Base-by-base conservation (phyloP, 2,797 vertebrate genomes). In the Bryconaethiops microstoma region DNA sequence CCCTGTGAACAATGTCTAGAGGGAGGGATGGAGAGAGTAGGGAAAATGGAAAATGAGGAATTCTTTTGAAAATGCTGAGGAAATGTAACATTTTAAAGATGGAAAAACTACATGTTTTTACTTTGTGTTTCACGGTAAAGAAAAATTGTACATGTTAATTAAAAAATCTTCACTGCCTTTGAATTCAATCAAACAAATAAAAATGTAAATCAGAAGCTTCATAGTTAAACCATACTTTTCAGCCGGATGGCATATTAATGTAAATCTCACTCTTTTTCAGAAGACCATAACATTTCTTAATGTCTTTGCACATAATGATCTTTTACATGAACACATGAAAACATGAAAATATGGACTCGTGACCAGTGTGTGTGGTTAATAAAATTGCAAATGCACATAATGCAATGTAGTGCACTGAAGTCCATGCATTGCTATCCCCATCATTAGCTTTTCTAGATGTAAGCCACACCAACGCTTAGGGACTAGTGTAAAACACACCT, bases 1-100 rank as follows among this genome's bases (percentile, higher is more conserved):
- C 95, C 80, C 96, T 91, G 76, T 93, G 94, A 81, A 96, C 92
- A 85, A 95, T 96, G 91, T 94, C 96, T 98, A 91, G 86, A 91
- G 52, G 85, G 23, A 39, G 69, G 54, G 19, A 76, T 45, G 62
- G 77, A 77, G 50, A 76, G 8, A 83, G 35, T 48, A 13, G 48
- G 9, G 48, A 63, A 9, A 29, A 76, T n/a, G 52, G 8, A 62
- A 35, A 71, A 39, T 48, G 40, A 67, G 78, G 8, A 60, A 76
- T 23, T 23, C 14, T 13, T 72, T 19, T 55, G 25, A 35, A 60
- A 60, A 60, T 21, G 13, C 9, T 60, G 2, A 52, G 2, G 42
- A 45, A 45, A 45, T 45, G 42, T 12, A 45, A 45, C 10, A 45
- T 45, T 52, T 52, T 13, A 52, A 52, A 52, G 13, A 52, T 4